Evolutionary conservation across 2,113 vertebrate species (phyloP).

Genomic region (Oncorhynchus tshawytscha): DNA sequence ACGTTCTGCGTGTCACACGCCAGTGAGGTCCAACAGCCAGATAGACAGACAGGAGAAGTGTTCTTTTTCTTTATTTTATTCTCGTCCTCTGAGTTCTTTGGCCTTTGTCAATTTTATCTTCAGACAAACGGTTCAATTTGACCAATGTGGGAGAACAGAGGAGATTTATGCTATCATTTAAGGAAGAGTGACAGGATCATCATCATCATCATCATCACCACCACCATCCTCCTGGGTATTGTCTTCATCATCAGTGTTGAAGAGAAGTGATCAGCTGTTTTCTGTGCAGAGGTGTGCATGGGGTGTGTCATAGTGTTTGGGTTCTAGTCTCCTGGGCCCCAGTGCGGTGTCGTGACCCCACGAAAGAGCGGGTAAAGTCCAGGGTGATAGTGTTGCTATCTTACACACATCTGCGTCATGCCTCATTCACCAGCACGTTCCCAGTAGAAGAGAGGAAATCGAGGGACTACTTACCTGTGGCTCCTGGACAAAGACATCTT

Average conservation of each 20-base stretch:
- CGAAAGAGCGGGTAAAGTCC: constrained; percentile 30
- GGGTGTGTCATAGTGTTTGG: constrained; percentile 3
- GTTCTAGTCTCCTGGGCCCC: neutral
- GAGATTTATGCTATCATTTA: neutral
- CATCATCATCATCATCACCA: constrained; percentile 8
- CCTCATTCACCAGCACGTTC: constrained; percentile 3
- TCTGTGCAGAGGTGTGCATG: neutral
- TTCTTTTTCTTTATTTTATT: constrained; percentile 1
- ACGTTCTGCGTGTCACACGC: constrained; percentile 18
- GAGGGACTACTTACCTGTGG: constrained; percentile 69
- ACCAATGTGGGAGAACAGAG: constrained; percentile 19
- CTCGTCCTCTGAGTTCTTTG: neutral
- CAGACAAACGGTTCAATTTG: constrained; percentile 1
- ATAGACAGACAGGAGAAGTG: neutral
- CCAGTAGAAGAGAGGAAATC: constrained; percentile 32
- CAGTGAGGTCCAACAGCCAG: neutral
- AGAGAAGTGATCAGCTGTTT: neutral
- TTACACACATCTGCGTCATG: no score
- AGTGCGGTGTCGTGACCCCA: constrained; percentile 16
- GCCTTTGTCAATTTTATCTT: neutral
- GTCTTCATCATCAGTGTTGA: constrained; percentile 6
- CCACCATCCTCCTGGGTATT: constrained; percentile 1
- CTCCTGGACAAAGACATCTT: constrained; percentile 62
- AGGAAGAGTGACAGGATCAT: neutral
- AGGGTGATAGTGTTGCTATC: no score